A percentile compares a stretch with the other conserved stretches of the same genome.
Evolutionary conservation across 2,888 invertebrate species (phyloP).

Genomic region (Macrophya annulata): DNA sequence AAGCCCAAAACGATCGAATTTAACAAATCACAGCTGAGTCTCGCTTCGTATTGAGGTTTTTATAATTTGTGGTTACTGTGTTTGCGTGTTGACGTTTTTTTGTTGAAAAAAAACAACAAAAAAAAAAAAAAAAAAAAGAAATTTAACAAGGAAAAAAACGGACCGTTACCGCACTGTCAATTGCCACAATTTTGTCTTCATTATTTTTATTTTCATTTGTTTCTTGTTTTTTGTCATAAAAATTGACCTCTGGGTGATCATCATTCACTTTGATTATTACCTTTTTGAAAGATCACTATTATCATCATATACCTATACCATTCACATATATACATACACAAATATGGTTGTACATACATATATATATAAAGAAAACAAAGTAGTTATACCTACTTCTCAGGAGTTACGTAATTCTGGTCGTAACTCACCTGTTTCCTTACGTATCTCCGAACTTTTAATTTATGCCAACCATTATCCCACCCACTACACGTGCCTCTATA

Average conservation of each 20-base stretch:
- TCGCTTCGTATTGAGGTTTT: too few relatives aligned
- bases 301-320: not conserved
- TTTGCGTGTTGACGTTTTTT: not conserved
- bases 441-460: constrained; percentile 75
- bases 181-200: not conserved
- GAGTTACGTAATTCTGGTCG: constrained; percentile 72
- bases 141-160: not conserved
- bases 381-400: constrained; percentile 52
- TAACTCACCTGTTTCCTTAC: constrained; percentile 74
- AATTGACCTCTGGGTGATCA: not conserved
- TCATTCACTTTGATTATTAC: not conserved
- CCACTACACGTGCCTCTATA: constrained; percentile 57
- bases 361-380: constrained; percentile 21
- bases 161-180: not conserved
- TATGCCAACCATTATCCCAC: constrained; percentile 72
- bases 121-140: not conserved
- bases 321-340: not conserved
- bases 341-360: not conserved
- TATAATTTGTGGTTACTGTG: too few relatives aligned
- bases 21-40: too few relatives aligned
- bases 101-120: not conserved
- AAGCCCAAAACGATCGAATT: too few relatives aligned
- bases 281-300: not conserved
- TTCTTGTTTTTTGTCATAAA: not conserved
- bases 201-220: not conserved